Percentiles rank a stretch among this genome's conserved stretches.
Evolutionary conservation across 2,888 invertebrate species (phyloP).

Genomic region (Synergus gifuensis): DNA sequence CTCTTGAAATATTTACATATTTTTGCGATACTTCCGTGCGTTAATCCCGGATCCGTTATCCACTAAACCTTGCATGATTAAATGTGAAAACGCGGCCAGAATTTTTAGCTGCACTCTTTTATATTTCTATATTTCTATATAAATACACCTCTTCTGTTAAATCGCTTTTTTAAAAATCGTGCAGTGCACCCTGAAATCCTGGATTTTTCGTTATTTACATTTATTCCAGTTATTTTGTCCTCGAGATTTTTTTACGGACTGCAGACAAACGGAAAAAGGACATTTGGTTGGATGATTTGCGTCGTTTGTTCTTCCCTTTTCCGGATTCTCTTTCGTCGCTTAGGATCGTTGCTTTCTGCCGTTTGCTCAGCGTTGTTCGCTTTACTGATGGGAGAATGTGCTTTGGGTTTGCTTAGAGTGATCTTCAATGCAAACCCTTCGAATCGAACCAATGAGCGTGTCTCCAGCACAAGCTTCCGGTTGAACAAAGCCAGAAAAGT

Average conservation of each 20-base stretch:
- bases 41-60: slow-evolving; percentile 65
- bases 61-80: slow-evolving; percentile 58
- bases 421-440: slow-evolving; percentile 46
- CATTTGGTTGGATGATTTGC: slow-evolving; percentile 60
- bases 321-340: slow-evolving; percentile 54
- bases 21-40: slow-evolving; percentile 70
- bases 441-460: slow-evolving; percentile 59
- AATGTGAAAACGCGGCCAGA: slow-evolving; percentile 68
- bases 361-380: slow-evolving; percentile 49
- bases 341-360: slow-evolving; percentile 60
- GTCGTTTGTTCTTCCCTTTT: slow-evolving; percentile 52
- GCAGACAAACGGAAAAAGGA: slow-evolving; percentile 47
- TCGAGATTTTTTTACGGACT: slow-evolving; percentile 46
- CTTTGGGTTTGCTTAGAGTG: slow-evolving; percentile 40
- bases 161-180: slow-evolving; percentile 47
- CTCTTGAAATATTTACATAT: slow-evolving; percentile 65
- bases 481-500: slow-evolving; percentile 59
- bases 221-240: slow-evolving; percentile 5
- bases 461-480: slow-evolving; percentile 60
- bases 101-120: slow-evolving; percentile 57
- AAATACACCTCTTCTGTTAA: slow-evolving; percentile 33
- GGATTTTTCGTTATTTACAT: slow-evolving; percentile 47
- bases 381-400: slow-evolving; percentile 48
- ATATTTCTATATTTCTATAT: slow-evolving; percentile 50
- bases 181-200: not conserved